These are phyloP conservation scores for Trematomus loennbergii DNA, from an alignment of 2,113 vertebrate genomes.

Conservation along the genomic window DNA sequence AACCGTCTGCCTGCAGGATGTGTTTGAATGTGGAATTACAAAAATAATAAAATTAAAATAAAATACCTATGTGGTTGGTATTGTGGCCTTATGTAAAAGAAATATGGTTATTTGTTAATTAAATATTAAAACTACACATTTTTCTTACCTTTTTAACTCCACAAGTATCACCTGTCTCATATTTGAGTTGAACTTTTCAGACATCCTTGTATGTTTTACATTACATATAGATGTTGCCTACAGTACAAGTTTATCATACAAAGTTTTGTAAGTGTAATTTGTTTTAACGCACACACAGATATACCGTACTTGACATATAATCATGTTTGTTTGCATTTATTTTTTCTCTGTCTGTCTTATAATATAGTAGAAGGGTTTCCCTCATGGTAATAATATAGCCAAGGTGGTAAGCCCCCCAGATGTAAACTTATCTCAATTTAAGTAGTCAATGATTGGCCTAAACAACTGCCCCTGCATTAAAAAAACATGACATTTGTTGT, in stretches of 20 bases:
- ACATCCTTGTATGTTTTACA: not conserved
- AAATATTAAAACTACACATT: constrained; percentile 35
- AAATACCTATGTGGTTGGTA: constrained; percentile 29
- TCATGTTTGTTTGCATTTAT: constrained; percentile 4
- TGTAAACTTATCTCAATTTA: constrained; percentile 12
- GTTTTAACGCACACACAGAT: not conserved
- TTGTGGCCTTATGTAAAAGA: constrained; percentile 26
- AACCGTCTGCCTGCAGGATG: constrained; percentile 15
- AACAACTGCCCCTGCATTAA: not conserved
- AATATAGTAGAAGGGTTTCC: not conserved
- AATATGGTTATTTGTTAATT: constrained; percentile 12
- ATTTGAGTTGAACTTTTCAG: not conserved
- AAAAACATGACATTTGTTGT: not conserved
- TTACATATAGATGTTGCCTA: not conserved
- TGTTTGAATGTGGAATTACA: not conserved
- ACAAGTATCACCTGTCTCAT: too few relatives aligned
- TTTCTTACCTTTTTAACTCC: not conserved
- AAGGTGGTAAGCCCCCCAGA: not conserved
- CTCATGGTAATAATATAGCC: not conserved
- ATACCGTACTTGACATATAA: not conserved
- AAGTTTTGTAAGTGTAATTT: not conserved
- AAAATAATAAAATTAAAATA: not conserved
- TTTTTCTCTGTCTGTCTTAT: not conserved
- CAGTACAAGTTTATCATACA: not conserved
- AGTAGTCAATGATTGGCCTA: not conserved